Base-by-base conservation (phyloP, 2,888 invertebrate species). In the Lithophane socia region DNA sequence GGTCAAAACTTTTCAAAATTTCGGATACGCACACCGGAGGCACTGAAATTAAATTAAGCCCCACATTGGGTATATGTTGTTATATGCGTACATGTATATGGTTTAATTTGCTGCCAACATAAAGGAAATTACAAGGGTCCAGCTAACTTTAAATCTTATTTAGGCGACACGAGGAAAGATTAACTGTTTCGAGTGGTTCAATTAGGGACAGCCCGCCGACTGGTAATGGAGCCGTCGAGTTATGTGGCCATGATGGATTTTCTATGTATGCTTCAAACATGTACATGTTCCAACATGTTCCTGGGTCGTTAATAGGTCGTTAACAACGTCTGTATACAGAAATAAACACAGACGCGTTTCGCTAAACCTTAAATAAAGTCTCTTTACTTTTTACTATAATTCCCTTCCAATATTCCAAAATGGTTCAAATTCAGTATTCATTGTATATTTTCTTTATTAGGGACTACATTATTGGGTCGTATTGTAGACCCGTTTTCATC, bases 131-230 rank as follows among this genome's bases (percentile, higher is more conserved):
- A 88, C 78, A 82, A 83, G 88, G 89, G 87, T 86, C 87, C 81
- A 65, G 73, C 76, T 44, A 87, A 89, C 88, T 91, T 91, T 85
- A 87, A 90, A 91, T 90, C 88, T 89, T 89, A 82, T 90, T 90
- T 87, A 80, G 86, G 63, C 74, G 65, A 80, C 84, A 77, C 65
- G 75, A 81, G 65, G 80, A 85, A 72, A 80, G 82, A 88, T 87
- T 83, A 82, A 81, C 85, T 73, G 82, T 80, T 77, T 37, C 60
- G 70, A 84, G 77, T 83, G 83, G 69, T 75, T 54, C 80, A 83
- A 85, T 88, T 83, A 79, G 67, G 70, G 75, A 79, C 73, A 77
- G 64, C 54, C 58, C 70, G 65, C 61, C 58, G 74, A 73, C 73
- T 75, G 80, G 69, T 88, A 87, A 87, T 87, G 82, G 84, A 75